Conservation (phyloP, 2,888 invertebrate genomes). For the Invenusta paracnida region DNA sequence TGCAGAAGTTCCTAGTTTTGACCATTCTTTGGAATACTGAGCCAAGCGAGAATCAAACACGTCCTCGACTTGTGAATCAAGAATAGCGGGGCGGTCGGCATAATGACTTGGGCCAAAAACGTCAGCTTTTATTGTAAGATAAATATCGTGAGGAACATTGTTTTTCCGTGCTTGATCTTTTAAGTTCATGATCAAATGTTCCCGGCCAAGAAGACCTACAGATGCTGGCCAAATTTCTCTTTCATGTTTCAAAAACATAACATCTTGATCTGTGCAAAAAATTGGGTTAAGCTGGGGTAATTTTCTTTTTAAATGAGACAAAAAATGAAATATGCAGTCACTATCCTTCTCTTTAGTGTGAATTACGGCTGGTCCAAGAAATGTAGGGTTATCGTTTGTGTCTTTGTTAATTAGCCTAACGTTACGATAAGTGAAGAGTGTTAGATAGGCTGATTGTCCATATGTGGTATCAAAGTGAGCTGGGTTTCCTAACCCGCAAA, state of each 20-base stretch:
- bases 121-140: neutral
- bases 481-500: conserved; percentile 17
- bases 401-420: neutral
- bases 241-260: conserved; percentile 11
- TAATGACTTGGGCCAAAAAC: conserved; percentile 14
- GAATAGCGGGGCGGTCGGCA: neutral
- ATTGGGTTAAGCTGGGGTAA: neutral
- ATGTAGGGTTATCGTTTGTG: neutral
- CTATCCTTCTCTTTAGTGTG: conserved; percentile 4
- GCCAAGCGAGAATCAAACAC: neutral
- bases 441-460: neutral
- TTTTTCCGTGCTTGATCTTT: neutral
- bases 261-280: conserved; percentile 20
- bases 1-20: neutral
- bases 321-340: neutral
- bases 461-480: conserved; percentile 2
- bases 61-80: neutral
- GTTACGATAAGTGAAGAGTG: conserved; percentile 1
- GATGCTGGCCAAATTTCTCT: neutral
- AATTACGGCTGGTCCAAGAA: neutral
- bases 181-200: conserved; percentile 17
- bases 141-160: neutral
- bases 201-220: neutral
- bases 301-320: neutral
- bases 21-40: neutral